Evolutionary conservation across 2,888 invertebrate species (phyloP).

Genomic region (Acanthoscelides obtectus): DNA sequence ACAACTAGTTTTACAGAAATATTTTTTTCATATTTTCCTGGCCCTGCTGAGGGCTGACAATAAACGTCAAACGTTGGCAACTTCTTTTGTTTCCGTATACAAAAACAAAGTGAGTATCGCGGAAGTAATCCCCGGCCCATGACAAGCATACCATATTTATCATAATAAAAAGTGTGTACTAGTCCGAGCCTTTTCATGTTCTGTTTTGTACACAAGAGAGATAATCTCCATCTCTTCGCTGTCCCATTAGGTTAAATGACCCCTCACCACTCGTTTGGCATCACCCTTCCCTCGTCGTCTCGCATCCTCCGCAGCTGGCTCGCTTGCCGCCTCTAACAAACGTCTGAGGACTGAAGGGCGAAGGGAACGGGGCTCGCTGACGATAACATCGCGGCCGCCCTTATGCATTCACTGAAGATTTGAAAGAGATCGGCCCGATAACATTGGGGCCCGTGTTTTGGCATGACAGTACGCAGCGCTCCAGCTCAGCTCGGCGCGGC

Average conservation of each 20-base stretch:
- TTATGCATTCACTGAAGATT: constrained; percentile 51
- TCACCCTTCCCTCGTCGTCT: not conserved
- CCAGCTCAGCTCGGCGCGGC: constrained; percentile 45
- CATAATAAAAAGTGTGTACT: not conserved
- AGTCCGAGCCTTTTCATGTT: not conserved
- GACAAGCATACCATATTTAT: no score
- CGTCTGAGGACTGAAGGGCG: constrained; percentile 26
- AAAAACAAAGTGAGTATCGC: no score
- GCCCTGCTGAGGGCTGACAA: no score
- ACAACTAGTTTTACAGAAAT: no score
- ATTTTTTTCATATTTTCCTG: no score
- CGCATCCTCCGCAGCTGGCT: constrained; percentile 39
- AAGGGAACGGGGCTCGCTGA: not conserved
- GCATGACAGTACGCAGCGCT: constrained; percentile 46
- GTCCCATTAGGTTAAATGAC: not conserved
- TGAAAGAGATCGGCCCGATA: constrained; percentile 51
- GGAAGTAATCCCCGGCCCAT: no score
- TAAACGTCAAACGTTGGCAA: no score
- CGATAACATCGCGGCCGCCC: constrained; percentile 47
- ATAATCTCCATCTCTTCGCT: not conserved
- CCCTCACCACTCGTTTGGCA: no score
- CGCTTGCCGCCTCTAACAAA: constrained; percentile 39
- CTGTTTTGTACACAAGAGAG: not conserved
- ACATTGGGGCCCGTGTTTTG: constrained; percentile 51
- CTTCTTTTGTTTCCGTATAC: no score